Evolutionary conservation across 2,888 invertebrate genomes (phyloP).

Genomic region (Thumatha senex): DNA sequence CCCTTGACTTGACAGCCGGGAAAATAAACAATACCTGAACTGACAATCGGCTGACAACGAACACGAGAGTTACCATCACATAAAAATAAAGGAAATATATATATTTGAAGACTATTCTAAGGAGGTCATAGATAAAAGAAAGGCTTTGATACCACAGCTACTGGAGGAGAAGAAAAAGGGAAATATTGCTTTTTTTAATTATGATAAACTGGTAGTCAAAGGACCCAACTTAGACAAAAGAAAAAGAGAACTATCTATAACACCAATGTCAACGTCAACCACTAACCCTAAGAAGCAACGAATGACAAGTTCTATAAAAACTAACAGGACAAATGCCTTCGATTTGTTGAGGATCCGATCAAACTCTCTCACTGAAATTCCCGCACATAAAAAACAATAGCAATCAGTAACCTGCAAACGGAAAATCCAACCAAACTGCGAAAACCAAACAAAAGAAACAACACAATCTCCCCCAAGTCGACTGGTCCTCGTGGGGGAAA

Average conservation of each 20-base stretch:
- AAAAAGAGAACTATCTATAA: neutral
- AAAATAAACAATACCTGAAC: too few species aligned
- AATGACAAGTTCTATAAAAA: slow-evolving; percentile 9
- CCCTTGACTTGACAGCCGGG: neutral
- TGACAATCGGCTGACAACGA: neutral
- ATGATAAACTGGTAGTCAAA: slow-evolving; percentile 14
- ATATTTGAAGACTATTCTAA: slow-evolving; percentile 29
- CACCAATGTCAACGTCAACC: neutral
- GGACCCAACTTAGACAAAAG: neutral
- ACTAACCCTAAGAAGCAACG: slow-evolving; percentile 9
- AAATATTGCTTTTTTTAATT: slow-evolving; percentile 28
- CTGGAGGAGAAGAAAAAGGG: slow-evolving; percentile 26
- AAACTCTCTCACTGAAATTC: neutral
- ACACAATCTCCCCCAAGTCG: neutral
- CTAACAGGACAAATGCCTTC: slow-evolving; percentile 14
- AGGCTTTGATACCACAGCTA: slow-evolving; percentile 19
- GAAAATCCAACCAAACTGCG: slow-evolving; percentile 3
- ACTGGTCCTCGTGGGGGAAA: too few species aligned
- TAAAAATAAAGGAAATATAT: slow-evolving; percentile 15
- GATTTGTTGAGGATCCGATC: slow-evolving; percentile 9
- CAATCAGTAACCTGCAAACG: slow-evolving; percentile 6
- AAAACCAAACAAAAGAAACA: neutral
- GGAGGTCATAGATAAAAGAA: slow-evolving; percentile 26
- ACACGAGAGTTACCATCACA: neutral
- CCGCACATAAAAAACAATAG: slow-evolving; percentile 4